phyloP scores from a whole-genome alignment of 2,888 invertebrate species.

The Tipula unca region DNA sequence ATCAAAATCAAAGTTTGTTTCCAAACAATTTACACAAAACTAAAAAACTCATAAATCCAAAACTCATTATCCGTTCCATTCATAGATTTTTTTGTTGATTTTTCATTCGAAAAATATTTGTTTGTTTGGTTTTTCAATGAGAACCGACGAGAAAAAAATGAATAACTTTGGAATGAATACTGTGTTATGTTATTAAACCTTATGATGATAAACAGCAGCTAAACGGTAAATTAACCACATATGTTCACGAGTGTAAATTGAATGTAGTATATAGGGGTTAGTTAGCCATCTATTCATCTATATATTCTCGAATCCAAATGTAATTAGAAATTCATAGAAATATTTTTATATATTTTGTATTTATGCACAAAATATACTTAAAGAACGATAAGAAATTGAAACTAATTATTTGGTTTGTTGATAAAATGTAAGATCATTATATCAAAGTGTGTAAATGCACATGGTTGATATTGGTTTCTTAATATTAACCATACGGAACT shows the following conservation, averaged over 20 bases:
- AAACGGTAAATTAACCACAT: background rate
- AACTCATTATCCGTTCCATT: background rate
- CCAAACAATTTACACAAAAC: background rate
- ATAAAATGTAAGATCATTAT: too few relatives aligned
- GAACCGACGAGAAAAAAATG: background rate
- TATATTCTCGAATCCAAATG: background rate
- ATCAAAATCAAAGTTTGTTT: background rate
- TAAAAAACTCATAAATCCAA: background rate
- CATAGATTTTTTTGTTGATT: background rate
- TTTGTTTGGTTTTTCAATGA: background rate
- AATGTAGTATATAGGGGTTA: background rate
- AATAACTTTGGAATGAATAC: background rate
- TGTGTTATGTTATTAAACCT: background rate
- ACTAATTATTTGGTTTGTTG: too few relatives aligned
- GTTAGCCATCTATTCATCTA: background rate
- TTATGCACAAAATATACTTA: background rate
- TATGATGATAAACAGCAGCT: constrained; percentile 1
- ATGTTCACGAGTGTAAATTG: background rate
- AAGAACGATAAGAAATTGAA: too few relatives aligned
- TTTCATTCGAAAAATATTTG: background rate
- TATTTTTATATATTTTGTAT: background rate
- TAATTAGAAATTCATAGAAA: background rate
- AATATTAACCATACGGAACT: too few relatives aligned
- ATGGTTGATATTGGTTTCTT: too few relatives aligned
- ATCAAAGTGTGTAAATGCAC: too few relatives aligned